Conservation (phyloP, 2,797 vertebrate species). For the Chloroceryle amazona region DNA sequence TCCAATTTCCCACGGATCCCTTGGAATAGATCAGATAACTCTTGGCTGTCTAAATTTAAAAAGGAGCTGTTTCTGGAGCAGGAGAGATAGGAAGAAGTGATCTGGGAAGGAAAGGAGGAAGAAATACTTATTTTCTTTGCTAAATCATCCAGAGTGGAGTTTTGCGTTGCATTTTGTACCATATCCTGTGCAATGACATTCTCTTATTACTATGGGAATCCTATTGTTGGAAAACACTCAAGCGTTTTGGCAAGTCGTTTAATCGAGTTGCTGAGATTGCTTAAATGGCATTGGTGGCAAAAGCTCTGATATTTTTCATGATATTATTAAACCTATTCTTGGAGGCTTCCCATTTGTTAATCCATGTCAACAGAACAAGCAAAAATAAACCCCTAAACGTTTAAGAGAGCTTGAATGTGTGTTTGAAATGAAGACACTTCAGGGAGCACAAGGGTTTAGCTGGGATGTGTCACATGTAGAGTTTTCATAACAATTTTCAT, state of each 20-base stretch:
- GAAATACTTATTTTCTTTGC: neutral
- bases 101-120: neutral
- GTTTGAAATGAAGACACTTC: neutral
- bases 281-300: conserved; percentile 23
- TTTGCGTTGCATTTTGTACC: neutral
- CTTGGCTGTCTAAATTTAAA: neutral
- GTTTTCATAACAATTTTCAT: neutral
- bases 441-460: neutral
- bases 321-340: neutral
- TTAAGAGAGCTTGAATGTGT: neutral
- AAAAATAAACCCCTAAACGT: fast-evolving
- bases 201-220: neutral
- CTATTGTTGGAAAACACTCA: neutral
- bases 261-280: neutral
- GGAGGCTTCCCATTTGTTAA: neutral
- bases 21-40: neutral
- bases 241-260: neutral
- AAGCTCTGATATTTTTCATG: neutral
- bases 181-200: neutral
- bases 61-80: neutral
- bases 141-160: neutral
- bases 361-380: neutral
- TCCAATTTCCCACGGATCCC: neutral
- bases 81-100: neutral
- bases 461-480: neutral